A percentile compares a stretch with the other conserved stretches of the same genome.
Evolutionary conservation across 2,113 vertebrate species (phyloP).

Genomic region (Scolopax mira): DNA sequence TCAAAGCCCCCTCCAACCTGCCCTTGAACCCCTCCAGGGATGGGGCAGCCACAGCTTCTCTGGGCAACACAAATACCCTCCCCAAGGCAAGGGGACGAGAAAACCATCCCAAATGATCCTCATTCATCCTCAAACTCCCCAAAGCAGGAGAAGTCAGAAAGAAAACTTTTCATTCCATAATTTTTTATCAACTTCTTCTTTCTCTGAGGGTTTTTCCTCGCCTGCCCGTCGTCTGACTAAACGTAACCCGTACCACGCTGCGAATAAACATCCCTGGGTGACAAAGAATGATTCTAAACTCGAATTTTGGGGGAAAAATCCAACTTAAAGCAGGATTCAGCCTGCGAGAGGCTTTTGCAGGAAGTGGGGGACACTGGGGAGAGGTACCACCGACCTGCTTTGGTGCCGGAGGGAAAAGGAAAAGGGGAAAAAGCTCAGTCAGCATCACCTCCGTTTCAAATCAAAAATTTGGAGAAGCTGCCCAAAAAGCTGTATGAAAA

Average conservation of each 20-base stretch:
- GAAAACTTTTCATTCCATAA: neutral
- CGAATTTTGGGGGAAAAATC: neutral
- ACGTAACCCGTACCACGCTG: neutral
- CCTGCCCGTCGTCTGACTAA: neutral
- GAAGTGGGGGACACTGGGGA: neutral
- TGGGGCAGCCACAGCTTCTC: no score
- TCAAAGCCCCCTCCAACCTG: no score
- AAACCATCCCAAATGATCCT: neutral
- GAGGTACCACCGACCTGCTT: neutral
- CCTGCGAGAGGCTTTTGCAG: neutral
- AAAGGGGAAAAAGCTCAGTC: neutral
- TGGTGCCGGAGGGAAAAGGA: neutral
- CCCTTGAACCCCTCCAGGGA: no score
- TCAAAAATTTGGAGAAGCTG: neutral
- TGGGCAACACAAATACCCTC: neutral
- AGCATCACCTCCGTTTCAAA: neutral
- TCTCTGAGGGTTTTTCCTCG: neutral
- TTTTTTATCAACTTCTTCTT: neutral
- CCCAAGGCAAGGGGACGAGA: neutral
- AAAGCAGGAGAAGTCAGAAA: neutral
- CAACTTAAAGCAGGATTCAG: neutral
- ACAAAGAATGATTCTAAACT: neutral
- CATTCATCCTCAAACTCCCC: neutral
- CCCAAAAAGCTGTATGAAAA: neutral
- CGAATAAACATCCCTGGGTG: neutral